Conservation (phyloP, 2,797 vertebrate species). For the Petrocephalus schoutedeni region DNA sequence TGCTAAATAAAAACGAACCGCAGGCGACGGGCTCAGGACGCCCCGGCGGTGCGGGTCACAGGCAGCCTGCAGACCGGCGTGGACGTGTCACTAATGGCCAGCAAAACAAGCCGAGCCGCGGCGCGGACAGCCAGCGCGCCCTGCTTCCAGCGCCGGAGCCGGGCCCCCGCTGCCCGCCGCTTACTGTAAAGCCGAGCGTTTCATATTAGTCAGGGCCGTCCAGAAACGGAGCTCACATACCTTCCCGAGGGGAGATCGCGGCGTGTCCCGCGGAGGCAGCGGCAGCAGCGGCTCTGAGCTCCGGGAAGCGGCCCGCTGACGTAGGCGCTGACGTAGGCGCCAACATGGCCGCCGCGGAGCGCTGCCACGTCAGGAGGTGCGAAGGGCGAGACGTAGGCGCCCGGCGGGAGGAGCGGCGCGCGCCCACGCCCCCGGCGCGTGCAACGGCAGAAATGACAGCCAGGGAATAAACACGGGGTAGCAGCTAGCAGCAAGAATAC, state of each 20-base stretch:
- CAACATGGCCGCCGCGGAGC: conserved; percentile 38
- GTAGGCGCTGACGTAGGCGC: not conserved
- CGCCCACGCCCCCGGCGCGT: not conserved
- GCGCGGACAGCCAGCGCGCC: not conserved
- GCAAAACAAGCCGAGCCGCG: not conserved
- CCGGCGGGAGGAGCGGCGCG: not conserved
- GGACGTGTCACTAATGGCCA: not conserved
- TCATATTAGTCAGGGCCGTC: not conserved
- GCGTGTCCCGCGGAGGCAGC: not conserved
- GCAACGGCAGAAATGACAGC: too few relatives aligned
- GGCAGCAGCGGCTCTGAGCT: not conserved
- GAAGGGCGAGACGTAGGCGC: not conserved
- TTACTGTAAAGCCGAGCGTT: not conserved
- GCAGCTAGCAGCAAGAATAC: not conserved
- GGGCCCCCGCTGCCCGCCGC: not conserved
- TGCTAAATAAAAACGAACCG: not conserved
- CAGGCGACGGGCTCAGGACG: not conserved
- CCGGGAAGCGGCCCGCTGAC: not conserved
- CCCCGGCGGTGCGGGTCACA: not conserved
- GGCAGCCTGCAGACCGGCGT: not conserved
- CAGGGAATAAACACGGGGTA: too few relatives aligned
- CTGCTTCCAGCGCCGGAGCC: not conserved
- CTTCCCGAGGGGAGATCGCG: not conserved
- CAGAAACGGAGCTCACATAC: not conserved
- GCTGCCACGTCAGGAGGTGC: conserved; percentile 41